These are phyloP conservation scores for Napeogenes inachia DNA, from an alignment of 2,888 invertebrate genomes.

Conservation along the genomic window DNA sequence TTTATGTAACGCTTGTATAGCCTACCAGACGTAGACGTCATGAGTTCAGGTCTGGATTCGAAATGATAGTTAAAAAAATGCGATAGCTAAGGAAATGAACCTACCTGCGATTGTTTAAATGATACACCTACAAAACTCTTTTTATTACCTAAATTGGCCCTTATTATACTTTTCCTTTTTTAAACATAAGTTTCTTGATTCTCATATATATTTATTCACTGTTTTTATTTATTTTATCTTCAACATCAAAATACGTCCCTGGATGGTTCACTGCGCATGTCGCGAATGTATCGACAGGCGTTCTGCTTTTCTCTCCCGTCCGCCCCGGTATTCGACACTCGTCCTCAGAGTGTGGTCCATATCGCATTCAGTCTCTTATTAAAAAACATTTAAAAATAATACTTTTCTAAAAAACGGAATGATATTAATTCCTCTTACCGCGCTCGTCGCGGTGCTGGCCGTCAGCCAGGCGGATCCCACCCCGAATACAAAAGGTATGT, in stretches of 20 bases:
- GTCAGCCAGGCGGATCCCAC: constrained; percentile 59
- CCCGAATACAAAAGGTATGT: constrained; percentile 64
- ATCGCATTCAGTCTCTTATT: constrained; percentile 32
- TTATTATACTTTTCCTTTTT: no score
- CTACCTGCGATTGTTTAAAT: no score
- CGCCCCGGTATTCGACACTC: constrained; percentile 57
- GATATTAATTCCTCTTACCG: constrained; percentile 65
- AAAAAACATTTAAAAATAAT: constrained; percentile 9
- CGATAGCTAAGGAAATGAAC: no score
- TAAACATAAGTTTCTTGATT: no score
- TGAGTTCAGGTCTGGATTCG: constrained; percentile 27
- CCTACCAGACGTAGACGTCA: constrained; percentile 27
- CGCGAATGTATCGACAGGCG: constrained; percentile 72
- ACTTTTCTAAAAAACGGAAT: constrained; percentile 36
- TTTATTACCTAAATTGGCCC: no score
- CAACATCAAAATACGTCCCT: constrained; percentile 47
- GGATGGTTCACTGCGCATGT: constrained; percentile 67
- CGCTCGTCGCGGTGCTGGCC: constrained; percentile 64
- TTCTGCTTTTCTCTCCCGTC: constrained; percentile 38
- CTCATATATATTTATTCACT: no score
- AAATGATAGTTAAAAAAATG: neutral
- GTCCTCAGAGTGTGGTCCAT: constrained; percentile 55
- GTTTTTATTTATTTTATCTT: neutral
- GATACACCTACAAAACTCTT: no score
- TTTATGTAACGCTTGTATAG: constrained; percentile 38